Conservation (phyloP, 2,113 vertebrate genomes). For the Serinus canaria region DNA sequence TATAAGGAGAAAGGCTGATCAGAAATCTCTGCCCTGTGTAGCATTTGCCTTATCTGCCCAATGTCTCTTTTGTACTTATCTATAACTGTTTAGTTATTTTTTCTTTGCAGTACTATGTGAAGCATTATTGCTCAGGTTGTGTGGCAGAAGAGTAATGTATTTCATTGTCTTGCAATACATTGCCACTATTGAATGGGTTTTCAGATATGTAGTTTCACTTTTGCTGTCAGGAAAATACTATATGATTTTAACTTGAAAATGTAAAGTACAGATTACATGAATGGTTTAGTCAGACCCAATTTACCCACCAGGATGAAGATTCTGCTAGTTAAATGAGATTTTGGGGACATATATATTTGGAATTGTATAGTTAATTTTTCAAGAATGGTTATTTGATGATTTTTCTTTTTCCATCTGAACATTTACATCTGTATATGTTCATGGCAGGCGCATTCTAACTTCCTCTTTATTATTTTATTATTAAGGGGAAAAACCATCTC, state of each 20-base stretch:
- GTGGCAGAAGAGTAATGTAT: not conserved
- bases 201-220: not conserved
- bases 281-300: slow-evolving; percentile 23
- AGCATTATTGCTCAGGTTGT: not conserved
- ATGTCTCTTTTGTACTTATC: not conserved
- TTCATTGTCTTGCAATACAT: not conserved
- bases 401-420: slow-evolving; percentile 9
- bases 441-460: not conserved
- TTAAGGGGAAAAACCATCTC: not conserved
- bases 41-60: not conserved
- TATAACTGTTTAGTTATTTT: not conserved
- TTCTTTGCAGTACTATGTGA: not conserved
- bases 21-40: not conserved
- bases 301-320: slow-evolving; percentile 28
- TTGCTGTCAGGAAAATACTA: not conserved
- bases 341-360: not conserved
- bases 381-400: slow-evolving; percentile 10
- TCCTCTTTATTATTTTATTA: slow-evolving; percentile 18
- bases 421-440: slow-evolving; percentile 1
- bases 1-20: not conserved
- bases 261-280: slow-evolving; percentile 7
- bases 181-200: not conserved
- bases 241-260: slow-evolving; percentile 36
- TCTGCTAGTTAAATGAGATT: slow-evolving; percentile 57
- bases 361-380: slow-evolving; percentile 33